Evolutionary conservation across 2,113 vertebrate species (phyloP), one percentile per base, ranked within the genome.

Genomic region (Amphiprion ocellaris): DNA sequence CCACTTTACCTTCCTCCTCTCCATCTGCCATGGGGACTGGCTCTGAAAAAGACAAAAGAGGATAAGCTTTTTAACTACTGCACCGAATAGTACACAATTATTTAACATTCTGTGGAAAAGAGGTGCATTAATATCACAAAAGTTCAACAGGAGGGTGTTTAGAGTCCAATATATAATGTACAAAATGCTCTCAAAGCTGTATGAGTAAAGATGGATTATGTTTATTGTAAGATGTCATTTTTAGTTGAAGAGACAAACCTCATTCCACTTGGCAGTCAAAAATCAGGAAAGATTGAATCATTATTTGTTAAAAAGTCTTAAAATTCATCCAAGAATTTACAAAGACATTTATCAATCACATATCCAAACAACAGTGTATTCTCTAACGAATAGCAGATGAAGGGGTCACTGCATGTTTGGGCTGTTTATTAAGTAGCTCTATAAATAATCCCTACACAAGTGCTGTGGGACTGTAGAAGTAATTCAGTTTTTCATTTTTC

Each of bases 1-100:
- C 94, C 0, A 77, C 92, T 76, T 94, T 95, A 52, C 87, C 89
- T 21, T 92, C 89, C 79, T 93, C 90, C 24, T 88, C 90, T 46
- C 65, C 63, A 19, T 94, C 89, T 44, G 87, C 81, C 21, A 86
- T 39, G 4, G 75, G 50, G 14, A 93, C 85, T 62, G 94, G 92
- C 88, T 93, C 96, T 96, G 92, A 93, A 92, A 89, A 56, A 83
- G 21, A 67, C 26, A 56, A 14, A 52, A 10, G 2, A 19, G 4
- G 26, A 26, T 26, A 16, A 5, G 1, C 30, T 33, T 73, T 30
- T 2, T 0, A 46, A 75, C 69, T 11, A 50, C 39, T n/a, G 44
- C n/a, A 24, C 26, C 26, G 41, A 15, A 69, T 16, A 67, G 1
- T 26, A 28, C 0, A 71, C 15, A 26, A 24, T 23, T 1, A 44